Percentiles rank a stretch among this genome's conserved stretches.
These are phyloP conservation scores for Rhynchotus rufescens DNA, from an alignment of 2,797 vertebrate genomes.

Conservation along the genomic window DNA sequence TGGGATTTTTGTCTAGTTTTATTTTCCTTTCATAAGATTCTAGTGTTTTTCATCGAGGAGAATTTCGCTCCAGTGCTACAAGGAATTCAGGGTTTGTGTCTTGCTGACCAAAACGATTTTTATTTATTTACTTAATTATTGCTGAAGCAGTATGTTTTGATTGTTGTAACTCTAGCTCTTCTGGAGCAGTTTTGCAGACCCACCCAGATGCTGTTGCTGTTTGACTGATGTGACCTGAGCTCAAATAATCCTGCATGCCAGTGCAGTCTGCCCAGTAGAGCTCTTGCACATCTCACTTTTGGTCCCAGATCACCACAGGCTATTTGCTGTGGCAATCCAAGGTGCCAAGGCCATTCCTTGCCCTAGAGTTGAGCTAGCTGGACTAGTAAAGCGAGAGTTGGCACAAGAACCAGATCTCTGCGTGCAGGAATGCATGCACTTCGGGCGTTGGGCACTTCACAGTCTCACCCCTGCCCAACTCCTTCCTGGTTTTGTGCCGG, in stretches of 20 bases:
- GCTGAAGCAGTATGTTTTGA: background rate
- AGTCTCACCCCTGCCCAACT: background rate
- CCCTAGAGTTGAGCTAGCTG: background rate
- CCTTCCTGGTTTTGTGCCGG: background rate
- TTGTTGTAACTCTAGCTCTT: background rate
- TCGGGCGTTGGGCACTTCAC: background rate
- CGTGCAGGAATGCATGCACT: background rate
- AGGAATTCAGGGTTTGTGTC: background rate
- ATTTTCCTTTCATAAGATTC: background rate
- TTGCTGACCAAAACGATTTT: constrained; percentile 60
- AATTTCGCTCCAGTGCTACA: background rate
- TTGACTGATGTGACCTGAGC: background rate
- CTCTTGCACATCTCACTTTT: background rate
- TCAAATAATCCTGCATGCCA: background rate
- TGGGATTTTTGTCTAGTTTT: background rate
- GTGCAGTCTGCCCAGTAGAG: background rate
- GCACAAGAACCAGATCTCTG: background rate
- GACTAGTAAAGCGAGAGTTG: background rate
- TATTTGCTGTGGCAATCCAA: background rate
- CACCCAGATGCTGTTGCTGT: background rate
- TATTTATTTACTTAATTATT: constrained; percentile 39
- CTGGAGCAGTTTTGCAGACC: constrained; percentile 15
- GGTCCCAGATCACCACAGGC: background rate
- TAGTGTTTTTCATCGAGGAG: constrained; percentile 7
- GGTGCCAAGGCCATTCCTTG: background rate